Evolutionary conservation across 2,888 invertebrate species (phyloP).

Genomic region (Ceratothoa steindachneri): DNA sequence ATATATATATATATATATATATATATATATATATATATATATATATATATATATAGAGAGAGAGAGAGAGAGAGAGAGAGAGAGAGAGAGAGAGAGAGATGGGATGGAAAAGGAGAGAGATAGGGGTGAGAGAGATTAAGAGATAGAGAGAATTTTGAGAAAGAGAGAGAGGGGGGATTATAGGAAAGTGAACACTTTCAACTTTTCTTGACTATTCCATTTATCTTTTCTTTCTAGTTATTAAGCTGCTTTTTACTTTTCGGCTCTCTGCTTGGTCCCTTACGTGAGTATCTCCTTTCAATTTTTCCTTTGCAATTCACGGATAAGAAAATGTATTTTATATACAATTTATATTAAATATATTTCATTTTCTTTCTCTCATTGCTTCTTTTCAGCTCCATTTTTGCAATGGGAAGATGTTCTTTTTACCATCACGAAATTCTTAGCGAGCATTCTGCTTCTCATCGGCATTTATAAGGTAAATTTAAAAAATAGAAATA

Average conservation of each 20-base stretch:
- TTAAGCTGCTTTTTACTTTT: neutral
- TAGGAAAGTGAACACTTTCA: too few species aligned
- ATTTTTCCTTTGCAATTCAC: neutral
- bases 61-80: neutral
- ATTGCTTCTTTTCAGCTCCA: neutral
- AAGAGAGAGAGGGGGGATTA: too few species aligned
- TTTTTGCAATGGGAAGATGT: neutral
- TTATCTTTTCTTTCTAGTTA: neutral
- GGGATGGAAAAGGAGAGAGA: too few species aligned
- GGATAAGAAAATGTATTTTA: neutral
- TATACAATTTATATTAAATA: neutral
- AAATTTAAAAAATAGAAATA: neutral
- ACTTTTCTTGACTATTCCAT: too few species aligned
- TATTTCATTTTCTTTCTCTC: neutral
- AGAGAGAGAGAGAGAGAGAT: too few species aligned
- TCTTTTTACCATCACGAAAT: neutral
- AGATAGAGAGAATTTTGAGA: too few species aligned
- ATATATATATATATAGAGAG: too few species aligned
- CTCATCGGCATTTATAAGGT: slow-evolving; percentile 3
- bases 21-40: slow-evolving; percentile 11
- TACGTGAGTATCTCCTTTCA: neutral
- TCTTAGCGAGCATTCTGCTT: neutral
- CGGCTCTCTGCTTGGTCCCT: neutral
- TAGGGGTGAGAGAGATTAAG: too few species aligned
- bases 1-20: slow-evolving; percentile 13